Evolutionary conservation across 2,888 invertebrate species (phyloP), one percentile per base, ranked within the genome.

Genomic region (Luperina nickerlii): DNA sequence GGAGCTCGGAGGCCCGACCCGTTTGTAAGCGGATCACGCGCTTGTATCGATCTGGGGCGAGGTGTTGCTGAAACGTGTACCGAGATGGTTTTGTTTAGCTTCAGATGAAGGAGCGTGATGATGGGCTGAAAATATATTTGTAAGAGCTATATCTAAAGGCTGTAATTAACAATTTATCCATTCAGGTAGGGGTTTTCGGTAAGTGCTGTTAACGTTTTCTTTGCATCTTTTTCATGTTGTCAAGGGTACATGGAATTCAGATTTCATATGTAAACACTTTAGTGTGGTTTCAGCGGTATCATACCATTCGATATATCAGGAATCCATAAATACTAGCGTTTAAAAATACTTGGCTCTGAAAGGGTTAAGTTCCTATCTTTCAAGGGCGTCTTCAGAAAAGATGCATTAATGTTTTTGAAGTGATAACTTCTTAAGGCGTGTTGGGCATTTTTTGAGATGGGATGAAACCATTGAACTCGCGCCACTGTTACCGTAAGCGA

Each of bases 11-110:
- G 85, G 85, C 81, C 51, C 60, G 86, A 75, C 81, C 54, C 68
- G 83, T 92, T 89, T 70, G 88, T 78, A 89, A 73, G 38, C 90
- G 24, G 82, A 74, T 90, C 92, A 92, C 92, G 92, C 84, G 84
- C 73, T 45, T 13, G 57, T 81, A 92, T 92, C 87, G 92, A 92
- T 92, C 90, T 60, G 32, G 45, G 42, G 15, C 81, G 82, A 78
- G 78, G 90, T 78, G 80, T 76, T 57, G 74, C 69, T 74, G 78
- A 67, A 68, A 84, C 77, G 87, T 85, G 88, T n/a, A 8, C 24
- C 54, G 27, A 20, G 68, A 38, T 15, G 69, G 74, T 81, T 85
- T 69, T 82, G 81, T 68, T 78, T 69, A 66, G 63, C 71, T 63
- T 71, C 63, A 63, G 71, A 38, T 70, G 71, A n/a, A 70, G 82